Evolutionary conservation across 2,797 vertebrate genomes (phyloP).

Genomic region (Enoplosus armatus): DNA sequence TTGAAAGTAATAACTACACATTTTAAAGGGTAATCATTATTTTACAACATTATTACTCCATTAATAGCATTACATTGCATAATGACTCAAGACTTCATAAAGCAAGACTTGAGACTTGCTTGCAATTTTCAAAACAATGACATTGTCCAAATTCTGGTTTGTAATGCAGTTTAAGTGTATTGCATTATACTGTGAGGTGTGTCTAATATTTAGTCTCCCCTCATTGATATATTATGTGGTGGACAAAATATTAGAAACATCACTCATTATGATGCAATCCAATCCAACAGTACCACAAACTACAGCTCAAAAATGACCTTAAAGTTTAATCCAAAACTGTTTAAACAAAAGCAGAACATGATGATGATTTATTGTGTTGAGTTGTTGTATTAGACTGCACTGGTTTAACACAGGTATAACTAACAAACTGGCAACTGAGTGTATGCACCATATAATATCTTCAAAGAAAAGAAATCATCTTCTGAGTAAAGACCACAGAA

Average conservation of each 20-base stretch:
- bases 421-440: neutral
- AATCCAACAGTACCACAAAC: neutral
- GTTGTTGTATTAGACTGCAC: neutral
- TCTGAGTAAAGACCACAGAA: neutral
- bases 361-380: neutral
- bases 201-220: too few relatives aligned
- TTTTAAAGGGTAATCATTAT: neutral
- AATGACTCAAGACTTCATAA: neutral
- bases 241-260: neutral
- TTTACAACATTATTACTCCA: neutral
- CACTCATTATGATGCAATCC: neutral
- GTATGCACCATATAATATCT: neutral
- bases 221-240: neutral
- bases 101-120: neutral
- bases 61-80: neutral
- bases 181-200: neutral
- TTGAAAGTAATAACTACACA: neutral
- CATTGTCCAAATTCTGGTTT: neutral
- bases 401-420: neutral
- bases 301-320: neutral
- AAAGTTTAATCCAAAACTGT: neutral
- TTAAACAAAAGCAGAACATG: neutral
- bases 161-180: too few relatives aligned
- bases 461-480: neutral
- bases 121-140: neutral